Evolutionary conservation across 2,113 vertebrate genomes (phyloP).

Genomic region (Heterocephalus glaber): DNA sequence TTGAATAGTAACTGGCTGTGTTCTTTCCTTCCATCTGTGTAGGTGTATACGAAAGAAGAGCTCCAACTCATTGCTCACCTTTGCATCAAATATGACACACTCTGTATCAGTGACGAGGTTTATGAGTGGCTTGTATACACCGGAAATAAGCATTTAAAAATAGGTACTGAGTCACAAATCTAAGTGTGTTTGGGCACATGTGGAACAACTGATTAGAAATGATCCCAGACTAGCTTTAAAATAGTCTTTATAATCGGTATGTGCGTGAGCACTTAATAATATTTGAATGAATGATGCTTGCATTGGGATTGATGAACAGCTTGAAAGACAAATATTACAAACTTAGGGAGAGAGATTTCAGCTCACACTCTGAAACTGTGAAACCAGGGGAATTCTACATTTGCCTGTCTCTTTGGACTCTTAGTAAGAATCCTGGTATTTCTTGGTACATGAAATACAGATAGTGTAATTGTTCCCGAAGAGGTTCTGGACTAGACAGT

Average conservation of each 20-base stretch:
- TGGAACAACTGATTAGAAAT: constrained; percentile 49
- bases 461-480: neutral
- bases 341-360: neutral
- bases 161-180: constrained; percentile 87
- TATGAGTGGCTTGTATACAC: constrained; percentile 97
- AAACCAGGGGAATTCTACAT: neutral
- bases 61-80: constrained; percentile 94
- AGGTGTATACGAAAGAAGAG: constrained; percentile 94
- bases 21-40: constrained; percentile 43
- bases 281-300: neutral
- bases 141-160: constrained; percentile 94
- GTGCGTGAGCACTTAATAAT: neutral
- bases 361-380: neutral
- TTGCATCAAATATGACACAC: constrained; percentile 92
- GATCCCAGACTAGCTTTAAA: constrained; percentile 37
- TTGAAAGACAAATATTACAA: neutral
- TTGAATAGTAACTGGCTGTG: constrained; percentile 50
- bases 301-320: neutral
- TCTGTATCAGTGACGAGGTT: constrained; percentile 98
- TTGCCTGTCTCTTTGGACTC: neutral
- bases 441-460: neutral
- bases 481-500: neutral
- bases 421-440: neutral
- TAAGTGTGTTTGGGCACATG: constrained; percentile 24
- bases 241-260: neutral